Base-by-base conservation (phyloP, 2,888 invertebrate species). In the Mythimna pallens region DNA sequence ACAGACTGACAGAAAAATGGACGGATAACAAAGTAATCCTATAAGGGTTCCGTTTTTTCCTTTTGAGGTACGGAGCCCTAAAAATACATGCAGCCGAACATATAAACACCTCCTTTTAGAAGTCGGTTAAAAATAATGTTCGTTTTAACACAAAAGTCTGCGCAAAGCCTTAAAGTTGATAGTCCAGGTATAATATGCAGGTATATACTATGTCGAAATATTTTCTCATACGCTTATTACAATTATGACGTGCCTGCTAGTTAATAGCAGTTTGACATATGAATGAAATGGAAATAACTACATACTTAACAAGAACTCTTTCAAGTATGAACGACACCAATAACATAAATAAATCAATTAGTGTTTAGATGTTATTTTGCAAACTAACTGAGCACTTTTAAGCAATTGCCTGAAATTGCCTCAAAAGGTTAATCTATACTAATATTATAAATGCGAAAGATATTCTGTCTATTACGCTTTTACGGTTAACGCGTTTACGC, bases 191-290 rank as follows among this genome's bases (percentile, higher is more conserved):
- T 9, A 36, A 25, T 14, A 47, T 17, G n/a, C 54, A 74, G n/a
- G n/a, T n/a, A n/a, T n/a, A 75, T 40, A 30, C 5, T 14, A 14
- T 58, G 65, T 75, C 30, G 57, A 20, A 73, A 58, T 65, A 20
- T 58, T 65, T 57, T 76, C 30, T 36, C 47, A 74, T 12, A 40
- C 20, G 34, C 8, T 20, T 40, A 55, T 61, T 30, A 61, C 20
- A 0, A 47, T 7, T 50, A 17, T 2, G 47, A 30, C 34, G 50
- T 34, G 36, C 57, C 17, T 22, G 65, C 5, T 58, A 50, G 75
- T 58, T 52, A 52, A 58, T 73, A 52, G 25, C n/a, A 12, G 4
- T 43, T 58, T 76, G 73, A 59, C 58, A 66, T 52, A 76, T 59
- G 34, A 66, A 76, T 58, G 34, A 52, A 59, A 17, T 73, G 7